Evolutionary conservation across 1,140 invertebrate species (phyloP), one percentile per base, ranked within the genome.

Genomic region (Bombus sylvicola): DNA sequence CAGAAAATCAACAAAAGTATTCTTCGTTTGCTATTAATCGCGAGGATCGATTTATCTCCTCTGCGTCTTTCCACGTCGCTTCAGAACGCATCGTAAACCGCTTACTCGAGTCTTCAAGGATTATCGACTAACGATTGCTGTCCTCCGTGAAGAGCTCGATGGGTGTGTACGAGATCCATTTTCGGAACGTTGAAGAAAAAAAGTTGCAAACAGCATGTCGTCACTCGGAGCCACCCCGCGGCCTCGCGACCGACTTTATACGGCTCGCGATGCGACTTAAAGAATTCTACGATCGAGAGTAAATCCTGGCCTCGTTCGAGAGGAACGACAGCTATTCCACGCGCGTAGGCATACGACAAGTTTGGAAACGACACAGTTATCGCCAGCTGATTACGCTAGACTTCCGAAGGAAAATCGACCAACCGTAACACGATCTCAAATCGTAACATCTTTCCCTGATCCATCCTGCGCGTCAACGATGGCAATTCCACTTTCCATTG

Each of bases 351-450:
- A 87, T 62, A 74, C 85, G 80, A 89, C 84, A 31, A 86, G 85
- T 89, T 90, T 89, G 89, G 85, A 90, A 90, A 90, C 81, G 89
- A 87, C 85, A 81, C 79, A 84, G 89, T 90, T 90, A 89, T 89
- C 73, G 73, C 80, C 83, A 78, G 78, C 76, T 76, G 77, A 53
- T 89, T 87, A 81, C 80, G 80, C 76, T 83, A 78, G 53, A 59
- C 41, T 76, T 82, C 47, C 66, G 66, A 80, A n/a, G 31, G 9
- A 28, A 53, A n/a, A 37, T 22, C 28, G 39, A 25, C 34, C 83
- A 34, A 34, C 34, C 34, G 34, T 34, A 34, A 66, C 25, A 6
- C 43, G 15, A 47, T 71, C n/a, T 68, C 53, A 66, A 62, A 64
- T 53, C 68, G 86, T 79, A 64, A n/a, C 72, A 78, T 13, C 71